Evolutionary conservation across 2,888 invertebrate genomes (phyloP), one percentile per base, ranked within the genome.

Genomic region (Mamestra brassicae): DNA sequence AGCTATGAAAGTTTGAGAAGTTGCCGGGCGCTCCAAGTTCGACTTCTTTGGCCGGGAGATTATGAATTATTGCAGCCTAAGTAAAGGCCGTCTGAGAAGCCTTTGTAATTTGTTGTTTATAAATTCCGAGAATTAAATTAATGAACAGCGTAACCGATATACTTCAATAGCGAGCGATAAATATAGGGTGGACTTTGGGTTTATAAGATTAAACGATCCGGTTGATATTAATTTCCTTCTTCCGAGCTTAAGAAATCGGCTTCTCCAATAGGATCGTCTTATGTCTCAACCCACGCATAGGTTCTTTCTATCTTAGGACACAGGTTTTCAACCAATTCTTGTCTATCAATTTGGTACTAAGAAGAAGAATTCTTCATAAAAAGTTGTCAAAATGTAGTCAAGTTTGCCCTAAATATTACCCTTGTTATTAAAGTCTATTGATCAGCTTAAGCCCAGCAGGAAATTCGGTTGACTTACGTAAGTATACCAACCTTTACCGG

Each of bases 1-100:
- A 87, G 89, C 83, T 85, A 86, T 90, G 86, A 89, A 92, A 91
- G 88, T 92, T 92, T 89, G 84, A 90, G 80, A 85, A 90, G 88
- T 89, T 90, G 80, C 79, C 86, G 83, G 80, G 84, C 80, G 84
- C 72, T 83, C 81, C 81, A 79, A 85, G 80, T 86, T 84, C 58
- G 84, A 89, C 82, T 90, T 89, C 86, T 88, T 89, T 87, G 81
- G 81, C 85, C 86, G 87, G 83, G 85, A 89, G 89, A 90, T 90
- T 90, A 91, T 90, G 87, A 91, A 89, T 90, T 88, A 91, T 90
- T 89, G 89, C 88, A 88, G 87, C 79, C 84, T 79, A 86, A 85
- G 84, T 86, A 88, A 87, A 83, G 79, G 82, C 74, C 81, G 81
- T 74, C 84, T 76, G 71, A 64, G 80, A 83, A 80, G 78, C 78